phyloP scores from a whole-genome alignment of 2,113 vertebrate genomes.

The Turdus rufiventris region DNA sequence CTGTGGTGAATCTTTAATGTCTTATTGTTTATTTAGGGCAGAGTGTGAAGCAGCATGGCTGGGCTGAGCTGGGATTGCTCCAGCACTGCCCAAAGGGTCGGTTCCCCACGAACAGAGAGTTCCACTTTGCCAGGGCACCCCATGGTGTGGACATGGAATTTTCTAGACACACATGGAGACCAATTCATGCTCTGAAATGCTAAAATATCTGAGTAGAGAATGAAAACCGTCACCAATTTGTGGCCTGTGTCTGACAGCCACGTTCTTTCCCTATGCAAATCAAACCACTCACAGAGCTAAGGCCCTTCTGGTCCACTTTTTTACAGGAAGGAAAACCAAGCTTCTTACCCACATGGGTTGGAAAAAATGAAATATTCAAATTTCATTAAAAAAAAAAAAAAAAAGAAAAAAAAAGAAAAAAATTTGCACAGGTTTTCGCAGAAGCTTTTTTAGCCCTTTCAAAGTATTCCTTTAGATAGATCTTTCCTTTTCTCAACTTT shows the following conservation, averaged over 20 bases:
- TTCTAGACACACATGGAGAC: not conserved
- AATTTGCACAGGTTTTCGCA: not conserved
- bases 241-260: not conserved
- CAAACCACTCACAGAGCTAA: not conserved
- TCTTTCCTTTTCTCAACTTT: not conserved
- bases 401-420: not conserved
- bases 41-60: fast-evolving
- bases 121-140: fast-evolving
- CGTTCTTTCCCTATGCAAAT: conserved; percentile 30
- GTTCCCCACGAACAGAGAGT: not conserved
- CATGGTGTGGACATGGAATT: not conserved
- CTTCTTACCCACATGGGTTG: not conserved
- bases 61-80: fast-evolving
- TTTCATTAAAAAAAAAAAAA: not conserved
- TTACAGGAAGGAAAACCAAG: conserved; percentile 19
- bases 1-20: not conserved
- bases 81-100: not conserved
- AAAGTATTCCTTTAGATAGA: conserved; percentile 11
- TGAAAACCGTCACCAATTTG: not conserved
- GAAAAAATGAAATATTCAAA: conserved; percentile 34
- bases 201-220: not conserved
- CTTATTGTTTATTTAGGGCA: not conserved
- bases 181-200: fast-evolving
- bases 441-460: not conserved
- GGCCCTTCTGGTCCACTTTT: not conserved